Percentiles rank a stretch among this genome's conserved stretches.
Evolutionary conservation across 2,113 vertebrate species (phyloP).

Genomic region (Phyllostomus discolor): DNA sequence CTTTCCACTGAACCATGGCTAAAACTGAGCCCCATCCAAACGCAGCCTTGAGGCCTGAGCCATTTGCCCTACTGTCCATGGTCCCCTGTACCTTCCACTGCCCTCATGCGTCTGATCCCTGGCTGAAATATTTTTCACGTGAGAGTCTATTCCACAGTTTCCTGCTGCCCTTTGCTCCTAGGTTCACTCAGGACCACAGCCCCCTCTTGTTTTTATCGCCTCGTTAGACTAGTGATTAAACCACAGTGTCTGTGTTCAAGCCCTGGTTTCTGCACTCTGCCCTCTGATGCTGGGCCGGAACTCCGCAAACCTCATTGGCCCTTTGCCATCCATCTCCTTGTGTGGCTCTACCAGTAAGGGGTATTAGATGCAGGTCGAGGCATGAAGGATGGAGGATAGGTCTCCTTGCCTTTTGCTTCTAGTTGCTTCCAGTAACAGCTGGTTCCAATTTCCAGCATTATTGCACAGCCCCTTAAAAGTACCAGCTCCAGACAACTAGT

Average conservation of each 20-base stretch:
- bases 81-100: neutral
- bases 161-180: neutral
- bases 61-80: neutral
- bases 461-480: neutral
- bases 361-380: neutral
- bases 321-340: neutral
- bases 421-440: neutral
- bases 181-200: no score
- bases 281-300: neutral
- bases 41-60: neutral
- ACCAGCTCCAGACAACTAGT: neutral
- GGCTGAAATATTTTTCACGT: neutral
- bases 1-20: neutral
- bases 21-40: neutral
- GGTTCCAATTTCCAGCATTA: neutral
- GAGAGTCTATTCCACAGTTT: neutral
- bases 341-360: neutral
- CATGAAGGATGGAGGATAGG: neutral
- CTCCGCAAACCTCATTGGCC: neutral
- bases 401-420: neutral
- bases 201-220: neutral
- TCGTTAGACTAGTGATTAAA: neutral
- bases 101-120: no score
- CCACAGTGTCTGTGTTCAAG: neutral
- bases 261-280: neutral